Evolutionary conservation across 2,113 vertebrate species (phyloP).

Genomic region (Columba janthina): DNA sequence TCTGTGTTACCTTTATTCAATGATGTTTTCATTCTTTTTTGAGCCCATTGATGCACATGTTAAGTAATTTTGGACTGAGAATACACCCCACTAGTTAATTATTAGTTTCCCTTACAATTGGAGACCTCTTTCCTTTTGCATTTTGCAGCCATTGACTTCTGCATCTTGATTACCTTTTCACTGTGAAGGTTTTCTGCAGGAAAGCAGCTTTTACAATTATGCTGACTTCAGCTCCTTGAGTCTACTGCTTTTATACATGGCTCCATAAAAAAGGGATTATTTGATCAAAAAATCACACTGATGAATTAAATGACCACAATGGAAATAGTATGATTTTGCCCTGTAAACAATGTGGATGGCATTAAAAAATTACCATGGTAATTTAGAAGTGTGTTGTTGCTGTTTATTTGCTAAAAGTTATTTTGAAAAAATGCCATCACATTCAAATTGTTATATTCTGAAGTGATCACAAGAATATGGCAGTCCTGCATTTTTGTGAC

Average conservation of each 20-base stretch:
- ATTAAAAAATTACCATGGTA: neutral
- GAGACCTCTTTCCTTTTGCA: neutral
- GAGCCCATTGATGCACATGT: neutral
- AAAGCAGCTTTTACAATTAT: neutral
- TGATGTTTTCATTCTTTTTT: neutral
- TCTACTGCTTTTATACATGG: neutral
- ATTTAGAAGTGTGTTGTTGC: neutral
- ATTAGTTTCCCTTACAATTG: neutral
- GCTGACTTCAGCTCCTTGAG: neutral
- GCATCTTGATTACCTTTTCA: neutral
- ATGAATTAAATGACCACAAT: neutral
- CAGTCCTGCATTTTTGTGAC: neutral
- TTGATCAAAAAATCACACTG: neutral
- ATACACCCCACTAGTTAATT: neutral
- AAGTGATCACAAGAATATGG: neutral
- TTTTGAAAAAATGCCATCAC: neutral
- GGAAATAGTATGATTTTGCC: neutral
- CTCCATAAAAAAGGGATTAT: neutral
- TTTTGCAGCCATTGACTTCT: neutral
- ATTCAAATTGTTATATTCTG: neutral
- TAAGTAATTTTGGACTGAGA: neutral
- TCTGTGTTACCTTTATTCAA: neutral
- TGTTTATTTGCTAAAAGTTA: neutral
- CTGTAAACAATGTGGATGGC: neutral
- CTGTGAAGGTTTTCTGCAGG: neutral